These are phyloP conservation scores for Thera britannica DNA, from an alignment of 2,888 invertebrate genomes.

Conservation along the genomic window DNA sequence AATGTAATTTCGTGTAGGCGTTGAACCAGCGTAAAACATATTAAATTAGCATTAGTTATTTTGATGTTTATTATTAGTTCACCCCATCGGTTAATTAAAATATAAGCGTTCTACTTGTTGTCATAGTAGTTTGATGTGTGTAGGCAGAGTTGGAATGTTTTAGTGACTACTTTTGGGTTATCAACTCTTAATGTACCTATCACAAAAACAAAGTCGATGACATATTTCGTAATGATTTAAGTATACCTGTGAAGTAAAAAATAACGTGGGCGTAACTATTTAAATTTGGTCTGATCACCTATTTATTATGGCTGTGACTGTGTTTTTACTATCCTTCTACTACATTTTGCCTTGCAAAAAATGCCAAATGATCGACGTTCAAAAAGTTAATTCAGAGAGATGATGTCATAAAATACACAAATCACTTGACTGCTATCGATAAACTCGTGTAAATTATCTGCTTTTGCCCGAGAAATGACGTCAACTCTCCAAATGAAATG, in stretches of 20 bases:
- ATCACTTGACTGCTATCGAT: not conserved
- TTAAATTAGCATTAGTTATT: constrained; percentile 34
- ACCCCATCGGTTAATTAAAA: constrained; percentile 38
- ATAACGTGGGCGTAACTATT: constrained; percentile 15
- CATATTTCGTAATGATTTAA: constrained; percentile 16
- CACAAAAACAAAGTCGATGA: constrained; percentile 26
- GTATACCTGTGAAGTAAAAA: constrained; percentile 7
- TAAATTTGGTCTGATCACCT: constrained; percentile 2
- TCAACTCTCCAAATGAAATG: not conserved
- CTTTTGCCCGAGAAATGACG: not conserved
- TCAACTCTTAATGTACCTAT: constrained; percentile 7
- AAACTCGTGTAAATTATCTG: not conserved
- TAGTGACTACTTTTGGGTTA: not conserved
- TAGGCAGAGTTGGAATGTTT: constrained; percentile 25
- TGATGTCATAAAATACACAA: no score
- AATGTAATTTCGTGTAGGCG: constrained; percentile 27
- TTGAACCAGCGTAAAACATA: constrained; percentile 26
- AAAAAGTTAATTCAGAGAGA: not conserved
- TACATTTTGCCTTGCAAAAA: not conserved
- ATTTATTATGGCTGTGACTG: constrained; percentile 3
- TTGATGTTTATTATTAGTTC: constrained; percentile 35
- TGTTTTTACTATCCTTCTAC: not conserved
- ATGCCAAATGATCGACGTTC: no score
- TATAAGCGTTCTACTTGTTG: constrained; percentile 35
- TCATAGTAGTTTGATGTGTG: constrained; percentile 7